These are phyloP conservation scores for Agapetus fuscipes DNA, from an alignment of 2,888 invertebrate genomes.

Conservation along the genomic window DNA sequence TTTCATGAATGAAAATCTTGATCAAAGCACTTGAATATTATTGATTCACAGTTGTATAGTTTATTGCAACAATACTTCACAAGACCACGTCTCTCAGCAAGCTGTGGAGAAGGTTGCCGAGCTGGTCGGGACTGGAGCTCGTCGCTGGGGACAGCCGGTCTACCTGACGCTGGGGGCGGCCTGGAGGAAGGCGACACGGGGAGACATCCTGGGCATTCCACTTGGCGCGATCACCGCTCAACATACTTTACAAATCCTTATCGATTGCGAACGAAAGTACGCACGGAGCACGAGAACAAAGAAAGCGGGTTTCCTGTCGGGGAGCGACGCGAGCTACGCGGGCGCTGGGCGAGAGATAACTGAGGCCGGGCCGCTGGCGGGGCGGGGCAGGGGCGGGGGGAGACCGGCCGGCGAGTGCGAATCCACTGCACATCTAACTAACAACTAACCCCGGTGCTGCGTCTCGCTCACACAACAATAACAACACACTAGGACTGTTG, in stretches of 20 bases:
- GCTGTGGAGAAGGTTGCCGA: no score
- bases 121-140: no score
- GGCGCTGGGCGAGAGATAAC: constrained; percentile 42
- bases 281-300: constrained; percentile 36
- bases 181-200: background rate
- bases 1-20: no score
- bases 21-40: no score
- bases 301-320: constrained; percentile 28
- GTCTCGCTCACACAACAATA: constrained; percentile 21
- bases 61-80: no score
- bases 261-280: constrained; percentile 7
- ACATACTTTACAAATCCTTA: constrained; percentile 14
- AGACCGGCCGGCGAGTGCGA: constrained; percentile 42
- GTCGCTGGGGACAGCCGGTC: no score
- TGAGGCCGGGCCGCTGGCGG: constrained; percentile 23
- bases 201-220: constrained; percentile 4
- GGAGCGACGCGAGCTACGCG: constrained; percentile 37
- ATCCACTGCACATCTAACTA: constrained; percentile 27
- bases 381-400: constrained; percentile 27
- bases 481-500: no score
- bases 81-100: no score
- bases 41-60: no score
- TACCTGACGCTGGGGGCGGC: no score
- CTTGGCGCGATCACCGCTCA: constrained; percentile 5
- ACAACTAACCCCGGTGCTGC: constrained; percentile 13